Evolutionary conservation across 2,797 vertebrate species (phyloP).

Genomic region (Pipistrellus kuhlii): DNA sequence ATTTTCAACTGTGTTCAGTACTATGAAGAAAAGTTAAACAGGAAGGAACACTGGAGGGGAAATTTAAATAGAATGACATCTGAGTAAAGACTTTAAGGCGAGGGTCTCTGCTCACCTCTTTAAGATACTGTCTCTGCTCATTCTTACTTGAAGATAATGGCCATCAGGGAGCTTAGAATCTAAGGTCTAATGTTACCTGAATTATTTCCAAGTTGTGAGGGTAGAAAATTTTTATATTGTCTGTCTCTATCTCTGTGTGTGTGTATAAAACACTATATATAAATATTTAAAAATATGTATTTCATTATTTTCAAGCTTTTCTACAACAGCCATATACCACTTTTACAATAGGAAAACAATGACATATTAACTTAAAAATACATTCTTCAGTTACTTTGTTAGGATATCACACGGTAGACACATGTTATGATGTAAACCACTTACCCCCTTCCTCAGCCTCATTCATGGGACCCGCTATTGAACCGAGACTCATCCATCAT

Average conservation of each 20-base stretch:
- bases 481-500: neutral
- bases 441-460: neutral
- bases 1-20: neutral
- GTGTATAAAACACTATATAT: neutral
- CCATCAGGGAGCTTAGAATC: neutral
- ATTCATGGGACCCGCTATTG: neutral
- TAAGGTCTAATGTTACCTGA: neutral
- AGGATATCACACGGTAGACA: neutral
- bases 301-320: neutral
- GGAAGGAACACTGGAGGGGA: neutral
- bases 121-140: neutral
- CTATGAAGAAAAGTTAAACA: neutral
- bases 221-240: neutral
- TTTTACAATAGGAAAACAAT: slow-evolving; percentile 21
- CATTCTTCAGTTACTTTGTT: neutral
- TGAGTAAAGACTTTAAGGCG: neutral
- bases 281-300: neutral
- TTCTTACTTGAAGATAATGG: neutral
- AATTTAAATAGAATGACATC: neutral
- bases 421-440: too few species aligned
- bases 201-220: neutral
- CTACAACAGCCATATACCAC: neutral
- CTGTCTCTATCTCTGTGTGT: neutral
- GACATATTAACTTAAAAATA: neutral
- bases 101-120: neutral